A percentile compares a stretch with the other conserved stretches of the same genome.
These are phyloP conservation scores for Sitta carolinensis DNA, from an alignment of 2,797 vertebrate species.

Conservation along the genomic window DNA sequence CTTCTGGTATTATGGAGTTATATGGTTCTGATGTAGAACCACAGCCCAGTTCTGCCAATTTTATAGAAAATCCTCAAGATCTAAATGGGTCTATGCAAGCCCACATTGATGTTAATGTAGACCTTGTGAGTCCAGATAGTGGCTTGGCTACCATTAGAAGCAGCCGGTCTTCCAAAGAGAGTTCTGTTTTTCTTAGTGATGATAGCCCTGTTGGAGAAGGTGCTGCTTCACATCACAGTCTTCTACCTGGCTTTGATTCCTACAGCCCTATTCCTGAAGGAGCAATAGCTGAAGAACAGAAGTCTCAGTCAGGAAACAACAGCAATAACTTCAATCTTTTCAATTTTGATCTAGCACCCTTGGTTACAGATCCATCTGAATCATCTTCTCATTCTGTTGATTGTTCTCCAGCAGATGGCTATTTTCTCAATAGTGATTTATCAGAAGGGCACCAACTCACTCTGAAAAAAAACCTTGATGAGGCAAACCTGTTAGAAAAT, in stretches of 20 bases:
- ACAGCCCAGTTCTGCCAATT: conserved; percentile 76
- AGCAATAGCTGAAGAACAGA: conserved; percentile 80
- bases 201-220: conserved; percentile 89
- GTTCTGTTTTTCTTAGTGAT: conserved; percentile 94
- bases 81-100: conserved; percentile 74
- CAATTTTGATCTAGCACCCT: conserved; percentile 82
- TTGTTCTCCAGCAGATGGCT: conserved; percentile 73
- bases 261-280: conserved; percentile 81
- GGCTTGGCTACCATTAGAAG: conserved; percentile 93
- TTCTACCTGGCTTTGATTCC: conserved; percentile 84
- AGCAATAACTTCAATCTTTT: conserved; percentile 84
- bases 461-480: conserved; percentile 60
- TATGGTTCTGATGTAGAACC: conserved; percentile 90
- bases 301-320: conserved; percentile 71
- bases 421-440: conserved; percentile 76
- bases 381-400: conserved; percentile 75
- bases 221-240: conserved; percentile 80
- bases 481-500: conserved; percentile 54
- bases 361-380: conserved; percentile 73
- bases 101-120: conserved; percentile 77
- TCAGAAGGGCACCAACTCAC: conserved; percentile 71
- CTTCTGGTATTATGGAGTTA: conserved; percentile 91
- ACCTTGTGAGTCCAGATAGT: conserved; percentile 93
- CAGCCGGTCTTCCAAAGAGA: conserved; percentile 93
- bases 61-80: conserved; percentile 83